Evolutionary conservation across 2,888 invertebrate genomes (phyloP), one percentile per base, ranked within the genome.

Genomic region (Strigamia crassipes): DNA sequence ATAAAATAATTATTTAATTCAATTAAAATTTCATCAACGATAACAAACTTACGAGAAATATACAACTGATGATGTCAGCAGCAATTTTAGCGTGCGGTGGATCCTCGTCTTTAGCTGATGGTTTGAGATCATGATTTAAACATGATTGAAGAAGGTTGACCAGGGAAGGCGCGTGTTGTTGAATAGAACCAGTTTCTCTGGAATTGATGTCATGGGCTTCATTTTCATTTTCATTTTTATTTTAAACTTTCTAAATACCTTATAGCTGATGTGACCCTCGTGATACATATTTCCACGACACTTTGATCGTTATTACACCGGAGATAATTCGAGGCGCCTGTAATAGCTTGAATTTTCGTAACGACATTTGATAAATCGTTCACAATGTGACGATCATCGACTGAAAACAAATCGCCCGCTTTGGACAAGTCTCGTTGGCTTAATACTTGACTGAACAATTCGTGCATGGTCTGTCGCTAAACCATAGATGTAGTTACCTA

Each of bases 31-130:
- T 27, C 27, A 27, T 27, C 3, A 27, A 23, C 6, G 21, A 12
- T 18, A 38, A 31, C 31, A 18, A 78, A 87, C 91, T 90, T 88
- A 96, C 96, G 91, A 96, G 90, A 89, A 97, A 97, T 88, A 97
- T 93, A 89, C 96, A 96, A 85, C 96, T 96, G 86, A 97, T 94
- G 84, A 97, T 93, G 89, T 97, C 97, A 78, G 96, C 95, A 23
- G 96, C 96, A 86, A 97, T 97, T 89, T 97, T 97, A 78, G 96
- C 96, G 90, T 97, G 97, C 0, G 97, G 96, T 51, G 96, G 95
- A 89, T 97, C 96, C 86, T 94, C 94, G 88, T 95, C 94, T 85
- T 92, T 90, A 27, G 91, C 89, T 42, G 91, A 89, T 0, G 95
- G 94, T 89, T 94, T 94, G 85, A 96, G 90, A 88, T 95, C 95